These are phyloP conservation scores for Agriotes lineatus DNA, from an alignment of 2,888 invertebrate species.

Conservation along the genomic window DNA sequence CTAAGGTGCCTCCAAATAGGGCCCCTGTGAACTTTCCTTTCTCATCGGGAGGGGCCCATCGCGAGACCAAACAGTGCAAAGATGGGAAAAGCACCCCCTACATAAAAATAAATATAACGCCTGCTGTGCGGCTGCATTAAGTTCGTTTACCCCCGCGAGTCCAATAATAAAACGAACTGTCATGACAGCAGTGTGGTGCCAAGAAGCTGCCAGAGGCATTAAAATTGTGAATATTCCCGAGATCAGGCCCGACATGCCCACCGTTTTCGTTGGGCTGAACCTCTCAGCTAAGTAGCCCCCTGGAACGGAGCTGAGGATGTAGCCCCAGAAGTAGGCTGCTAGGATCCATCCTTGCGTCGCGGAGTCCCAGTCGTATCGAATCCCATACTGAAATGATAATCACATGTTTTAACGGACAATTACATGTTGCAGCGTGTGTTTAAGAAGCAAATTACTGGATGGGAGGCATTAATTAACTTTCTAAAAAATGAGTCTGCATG, in stretches of 20 bases:
- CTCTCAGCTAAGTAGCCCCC: conserved; percentile 77
- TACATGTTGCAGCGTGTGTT: neutral
- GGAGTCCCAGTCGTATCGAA: conserved; percentile 71
- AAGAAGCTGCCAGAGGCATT: conserved; percentile 72
- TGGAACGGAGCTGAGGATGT: conserved; percentile 74
- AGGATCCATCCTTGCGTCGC: conserved; percentile 75
- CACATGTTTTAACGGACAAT: neutral
- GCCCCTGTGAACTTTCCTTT: conserved; percentile 68
- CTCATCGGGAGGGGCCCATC: conserved; percentile 68
- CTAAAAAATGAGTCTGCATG: neutral
- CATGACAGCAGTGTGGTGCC: conserved; percentile 71
- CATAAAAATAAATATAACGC: conserved; percentile 41
- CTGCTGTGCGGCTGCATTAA: too few relatives aligned
- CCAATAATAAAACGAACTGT: conserved; percentile 73
- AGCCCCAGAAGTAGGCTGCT: conserved; percentile 79
- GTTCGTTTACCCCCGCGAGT: conserved; percentile 74
- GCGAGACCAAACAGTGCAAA: conserved; percentile 61
- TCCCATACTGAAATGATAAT: conserved; percentile 63
- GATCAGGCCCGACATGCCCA: conserved; percentile 68
- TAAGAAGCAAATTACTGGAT: neutral
- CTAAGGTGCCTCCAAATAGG: conserved; percentile 67
- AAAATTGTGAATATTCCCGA: conserved; percentile 72
- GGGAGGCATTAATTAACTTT: conserved; percentile 10
- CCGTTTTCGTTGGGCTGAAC: conserved; percentile 72
- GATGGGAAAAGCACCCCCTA: conserved; percentile 63